Evolutionary conservation across 1,140 invertebrate genomes (phyloP), one percentile per base, ranked within the genome.

Genomic region (Panagrolaimus sp.): DNA sequence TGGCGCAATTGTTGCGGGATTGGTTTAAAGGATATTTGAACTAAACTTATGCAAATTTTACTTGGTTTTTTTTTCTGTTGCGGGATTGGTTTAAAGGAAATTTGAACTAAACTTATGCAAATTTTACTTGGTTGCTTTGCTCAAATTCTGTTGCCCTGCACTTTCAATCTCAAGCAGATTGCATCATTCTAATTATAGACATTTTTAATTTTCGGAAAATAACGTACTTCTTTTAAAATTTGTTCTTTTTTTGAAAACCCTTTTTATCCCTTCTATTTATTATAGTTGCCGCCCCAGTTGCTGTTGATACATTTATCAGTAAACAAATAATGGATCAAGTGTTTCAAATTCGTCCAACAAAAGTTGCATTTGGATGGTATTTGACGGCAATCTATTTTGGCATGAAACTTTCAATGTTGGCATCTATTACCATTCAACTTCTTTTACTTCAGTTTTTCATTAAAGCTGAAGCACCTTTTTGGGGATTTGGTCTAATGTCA

Each of bases 371-470:
- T 28, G n/a, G 14, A 4, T 26, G 28, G 10, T 8, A 21, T 6
- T 28, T 76, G 38, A 72, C 75, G 14, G 21, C 48, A 17, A 79
- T 70, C 47, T 76, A 76, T 44, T 71, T 76, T n/a, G n/a, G 76
- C 10, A 76, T 76, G 75, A 76, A 76, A 64, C 10, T 73, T 8
- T 43, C 71, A 12, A 21, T 69, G 24, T 43, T 76, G 55, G 44
- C 43, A 12, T 77, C 69, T 14, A 21, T 76, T 32, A 0, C 70
- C 24, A 43, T 65, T 7, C 76, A 76, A 58, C 46, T 76, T 10
- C 12, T 67, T 10, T 74, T 76, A 5, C 79, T 76, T 45, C 76
- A 78, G 38, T 79, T 48, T 32, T 76, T 78, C 44, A 24, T 78
- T 12, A 77, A 32, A 7, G 43, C 72, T 26, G 28, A 24, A 24